Evolutionary conservation across 1,140 invertebrate species (phyloP).

Genomic region (Monochamus saltuarius): DNA sequence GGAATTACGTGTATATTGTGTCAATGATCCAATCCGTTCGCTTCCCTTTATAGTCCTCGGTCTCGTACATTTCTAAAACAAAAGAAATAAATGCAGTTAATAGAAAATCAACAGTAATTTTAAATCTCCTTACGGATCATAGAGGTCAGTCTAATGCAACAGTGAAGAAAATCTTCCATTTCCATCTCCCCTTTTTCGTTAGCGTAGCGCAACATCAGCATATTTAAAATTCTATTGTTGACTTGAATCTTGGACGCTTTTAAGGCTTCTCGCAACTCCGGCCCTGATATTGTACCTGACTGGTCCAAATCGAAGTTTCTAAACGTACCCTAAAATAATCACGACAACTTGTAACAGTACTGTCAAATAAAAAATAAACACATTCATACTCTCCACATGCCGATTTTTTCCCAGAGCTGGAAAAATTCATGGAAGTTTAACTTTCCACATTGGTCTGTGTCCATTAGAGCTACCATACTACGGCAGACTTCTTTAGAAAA

Average conservation of each 20-base stretch:
- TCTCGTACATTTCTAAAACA: too few species aligned
- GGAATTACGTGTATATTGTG: too few species aligned
- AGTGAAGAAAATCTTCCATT: slow-evolving; percentile 7
- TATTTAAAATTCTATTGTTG: neutral
- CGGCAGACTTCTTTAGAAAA: slow-evolving; percentile 6
- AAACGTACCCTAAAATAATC: slow-evolving; percentile 4
- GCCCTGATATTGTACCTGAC: neutral
- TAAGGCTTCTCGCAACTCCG: slow-evolving; percentile 1
- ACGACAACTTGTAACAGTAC: neutral
- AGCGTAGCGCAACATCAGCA: neutral
- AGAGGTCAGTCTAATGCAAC: slow-evolving; percentile 2
- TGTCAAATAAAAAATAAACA: neutral
- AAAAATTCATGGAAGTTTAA: slow-evolving; percentile 7
- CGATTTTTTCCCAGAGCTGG: slow-evolving; percentile 8
- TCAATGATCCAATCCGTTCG: too few species aligned
- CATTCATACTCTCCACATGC: neutral
- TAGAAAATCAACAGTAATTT: too few species aligned
- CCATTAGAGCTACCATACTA: slow-evolving; percentile 3
- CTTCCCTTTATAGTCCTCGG: too few species aligned
- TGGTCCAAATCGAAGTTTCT: slow-evolving; percentile 6
- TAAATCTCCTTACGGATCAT: slow-evolving; percentile 6
- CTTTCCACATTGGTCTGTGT: neutral
- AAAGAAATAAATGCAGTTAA: too few species aligned
- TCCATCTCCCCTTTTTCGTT: slow-evolving; percentile 8
- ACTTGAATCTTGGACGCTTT: neutral